These are phyloP conservation scores for Streptopelia turtur DNA, from an alignment of 2,797 vertebrate species.

Conservation along the genomic window DNA sequence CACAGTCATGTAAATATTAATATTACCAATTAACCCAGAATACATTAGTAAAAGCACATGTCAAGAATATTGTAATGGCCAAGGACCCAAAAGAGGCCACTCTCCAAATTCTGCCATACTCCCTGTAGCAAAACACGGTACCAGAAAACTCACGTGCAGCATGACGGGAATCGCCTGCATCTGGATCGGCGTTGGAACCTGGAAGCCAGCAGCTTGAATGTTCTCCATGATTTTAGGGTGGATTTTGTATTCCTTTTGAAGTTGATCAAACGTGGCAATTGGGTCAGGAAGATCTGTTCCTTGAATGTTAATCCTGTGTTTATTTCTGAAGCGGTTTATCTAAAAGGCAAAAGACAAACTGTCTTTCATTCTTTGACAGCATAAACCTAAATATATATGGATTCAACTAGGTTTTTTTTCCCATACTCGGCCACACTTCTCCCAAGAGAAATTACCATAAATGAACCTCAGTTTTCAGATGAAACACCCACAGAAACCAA, in stretches of 20 bases:
- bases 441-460: neutral
- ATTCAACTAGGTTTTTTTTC: neutral
- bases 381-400: accelerated
- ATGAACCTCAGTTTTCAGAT: accelerated
- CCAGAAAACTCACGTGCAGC: constrained; percentile 86
- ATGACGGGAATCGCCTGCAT: constrained; percentile 96
- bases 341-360: constrained; percentile 44
- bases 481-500: neutral
- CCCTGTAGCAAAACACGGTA: accelerated
- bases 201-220: constrained; percentile 85
- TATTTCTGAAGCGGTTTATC: constrained; percentile 87
- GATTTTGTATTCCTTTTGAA: constrained; percentile 88
- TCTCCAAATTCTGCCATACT: accelerated
- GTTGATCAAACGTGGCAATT: constrained; percentile 87
- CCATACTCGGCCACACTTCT: neutral
- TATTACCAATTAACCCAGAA: neutral
- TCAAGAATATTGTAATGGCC: neutral
- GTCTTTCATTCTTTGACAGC: neutral
- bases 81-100: accelerated
- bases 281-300: constrained; percentile 93
- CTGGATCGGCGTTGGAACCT: constrained; percentile 89
- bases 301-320: constrained; percentile 89
- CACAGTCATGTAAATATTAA: neutral
- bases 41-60: neutral
- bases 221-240: constrained; percentile 86